Percentiles rank a stretch among this genome's conserved stretches.
Conservation (phyloP, 2,113 vertebrate species). For the Aix galericulata region DNA sequence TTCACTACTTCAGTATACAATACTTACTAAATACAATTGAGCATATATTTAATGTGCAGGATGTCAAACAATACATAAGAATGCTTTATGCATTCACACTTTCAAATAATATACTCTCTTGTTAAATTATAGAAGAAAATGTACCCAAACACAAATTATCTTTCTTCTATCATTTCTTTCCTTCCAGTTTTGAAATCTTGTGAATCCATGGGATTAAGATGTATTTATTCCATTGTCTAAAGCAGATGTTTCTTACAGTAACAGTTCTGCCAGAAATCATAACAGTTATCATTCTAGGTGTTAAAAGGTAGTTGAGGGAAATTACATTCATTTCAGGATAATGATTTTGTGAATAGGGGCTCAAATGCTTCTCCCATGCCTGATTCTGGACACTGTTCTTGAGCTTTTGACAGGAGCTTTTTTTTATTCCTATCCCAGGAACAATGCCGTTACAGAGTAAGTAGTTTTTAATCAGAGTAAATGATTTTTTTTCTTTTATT, state of each 20-base stretch:
- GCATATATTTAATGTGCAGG: background rate
- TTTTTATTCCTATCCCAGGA: background rate
- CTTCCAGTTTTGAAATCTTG: background rate
- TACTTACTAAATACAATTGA: background rate
- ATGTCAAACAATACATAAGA: background rate
- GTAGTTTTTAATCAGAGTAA: background rate
- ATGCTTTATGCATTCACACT: background rate
- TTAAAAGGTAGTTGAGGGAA: background rate
- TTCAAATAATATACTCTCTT: background rate
- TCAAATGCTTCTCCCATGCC: background rate
- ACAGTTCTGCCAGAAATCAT: background rate
- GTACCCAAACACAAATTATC: background rate
- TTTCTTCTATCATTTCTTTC: background rate
- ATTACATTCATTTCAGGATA: background rate
- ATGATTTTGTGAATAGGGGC: background rate
- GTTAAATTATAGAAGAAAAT: background rate
- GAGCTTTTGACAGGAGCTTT: background rate
- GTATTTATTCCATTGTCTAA: background rate
- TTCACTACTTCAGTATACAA: background rate
- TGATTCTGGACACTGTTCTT: background rate
- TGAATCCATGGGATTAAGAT: fast-evolving
- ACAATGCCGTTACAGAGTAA: background rate
- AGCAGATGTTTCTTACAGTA: background rate
- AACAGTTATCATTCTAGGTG: background rate
- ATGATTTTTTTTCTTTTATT: background rate